A percentile compares a stretch with the other conserved stretches of the same genome.
These are phyloP conservation scores for Stegodyphus mimosarum DNA, from an alignment of 1,140 invertebrate species.

Conservation along the genomic window DNA sequence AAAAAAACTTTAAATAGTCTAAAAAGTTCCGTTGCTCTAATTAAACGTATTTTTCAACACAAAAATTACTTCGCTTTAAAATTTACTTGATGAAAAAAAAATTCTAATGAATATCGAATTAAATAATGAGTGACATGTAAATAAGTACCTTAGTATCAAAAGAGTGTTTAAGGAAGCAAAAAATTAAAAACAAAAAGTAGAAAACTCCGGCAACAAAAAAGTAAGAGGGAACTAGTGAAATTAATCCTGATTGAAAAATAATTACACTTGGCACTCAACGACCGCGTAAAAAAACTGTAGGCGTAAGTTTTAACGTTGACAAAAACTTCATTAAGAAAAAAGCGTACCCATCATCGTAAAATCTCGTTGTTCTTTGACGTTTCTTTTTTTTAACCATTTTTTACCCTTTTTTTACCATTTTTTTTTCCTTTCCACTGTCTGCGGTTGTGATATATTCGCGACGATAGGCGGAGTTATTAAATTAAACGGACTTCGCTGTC, in stretches of 20 bases:
- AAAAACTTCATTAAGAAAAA: slow-evolving; percentile 56
- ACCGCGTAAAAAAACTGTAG: slow-evolving; percentile 6
- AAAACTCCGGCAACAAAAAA: background rate
- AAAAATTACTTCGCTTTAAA: too few species aligned
- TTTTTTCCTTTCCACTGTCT: background rate
- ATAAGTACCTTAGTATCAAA: background rate
- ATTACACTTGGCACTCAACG: slow-evolving; percentile 46
- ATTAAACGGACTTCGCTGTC: slow-evolving; percentile 36
- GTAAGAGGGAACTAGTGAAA: background rate
- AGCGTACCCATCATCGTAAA: slow-evolving; percentile 33
- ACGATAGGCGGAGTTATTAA: slow-evolving; percentile 48
- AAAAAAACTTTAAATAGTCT: too few species aligned
- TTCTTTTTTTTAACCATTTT: background rate
- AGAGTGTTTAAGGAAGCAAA: background rate
- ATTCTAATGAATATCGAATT: background rate
- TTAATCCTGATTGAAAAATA: slow-evolving; percentile 59
- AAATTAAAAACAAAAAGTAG: background rate
- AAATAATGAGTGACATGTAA: slow-evolving; percentile 4
- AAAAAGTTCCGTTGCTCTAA: too few species aligned
- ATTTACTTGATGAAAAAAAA: background rate
- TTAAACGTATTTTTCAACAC: too few species aligned
- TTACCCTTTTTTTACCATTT: slow-evolving; percentile 1
- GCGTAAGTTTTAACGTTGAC: slow-evolving; percentile 40
- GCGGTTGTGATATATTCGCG: slow-evolving; percentile 19
- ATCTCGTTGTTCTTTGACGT: slow-evolving; percentile 17